Evolutionary conservation across 2,888 invertebrate genomes (phyloP).

Genomic region (Stenurella melanura): DNA sequence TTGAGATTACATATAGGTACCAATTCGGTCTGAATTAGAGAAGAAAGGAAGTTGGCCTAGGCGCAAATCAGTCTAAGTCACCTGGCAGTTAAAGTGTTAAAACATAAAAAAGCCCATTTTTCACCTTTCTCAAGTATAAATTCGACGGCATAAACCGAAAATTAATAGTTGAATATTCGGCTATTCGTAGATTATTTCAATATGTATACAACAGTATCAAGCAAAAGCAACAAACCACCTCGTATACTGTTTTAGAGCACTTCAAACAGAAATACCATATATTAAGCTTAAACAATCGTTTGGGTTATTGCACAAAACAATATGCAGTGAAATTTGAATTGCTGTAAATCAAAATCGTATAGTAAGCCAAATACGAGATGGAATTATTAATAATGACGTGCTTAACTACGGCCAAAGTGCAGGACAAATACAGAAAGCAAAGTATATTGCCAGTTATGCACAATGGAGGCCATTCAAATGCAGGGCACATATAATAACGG

Average conservation of each 20-base stretch:
- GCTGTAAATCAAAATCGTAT: constrained; percentile 32
- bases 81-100: no score
- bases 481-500: constrained; percentile 63
- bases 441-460: constrained; percentile 54
- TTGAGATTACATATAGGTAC: no score
- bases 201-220: no score
- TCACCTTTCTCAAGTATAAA: no score
- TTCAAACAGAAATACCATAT: constrained; percentile 14
- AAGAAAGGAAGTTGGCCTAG: no score
- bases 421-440: constrained; percentile 52
- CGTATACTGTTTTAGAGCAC: constrained; percentile 8
- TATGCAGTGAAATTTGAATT: constrained; percentile 23
- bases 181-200: no score
- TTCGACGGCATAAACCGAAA: no score
- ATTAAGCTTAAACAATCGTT: constrained; percentile 9
- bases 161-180: no score
- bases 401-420: constrained; percentile 50
- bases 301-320: constrained; percentile 29
- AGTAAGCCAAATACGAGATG: constrained; percentile 15
- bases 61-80: no score
- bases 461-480: constrained; percentile 63
- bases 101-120: no score
- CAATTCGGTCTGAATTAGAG: no score
- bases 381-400: constrained; percentile 47
- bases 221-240: neutral